Evolutionary conservation across 1,140 invertebrate species (phyloP).

Genomic region (honey bee (Apis mellifera)): DNA sequence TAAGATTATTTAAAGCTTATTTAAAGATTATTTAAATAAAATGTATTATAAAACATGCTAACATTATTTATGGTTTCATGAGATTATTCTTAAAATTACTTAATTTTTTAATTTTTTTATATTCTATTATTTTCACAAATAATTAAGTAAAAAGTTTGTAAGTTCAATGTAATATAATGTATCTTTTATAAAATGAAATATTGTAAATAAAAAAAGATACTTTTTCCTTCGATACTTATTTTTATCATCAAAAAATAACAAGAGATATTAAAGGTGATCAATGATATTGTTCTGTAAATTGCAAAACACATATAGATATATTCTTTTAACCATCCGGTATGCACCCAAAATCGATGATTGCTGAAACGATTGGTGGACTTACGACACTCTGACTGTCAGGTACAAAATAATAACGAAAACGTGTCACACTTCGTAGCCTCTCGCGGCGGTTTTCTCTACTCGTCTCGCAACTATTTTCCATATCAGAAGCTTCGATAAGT

Average conservation of each 20-base stretch:
- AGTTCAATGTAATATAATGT: background rate
- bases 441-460: conserved; percentile 48
- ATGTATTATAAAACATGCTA: background rate
- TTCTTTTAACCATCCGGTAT: background rate
- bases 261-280: background rate
- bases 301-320: background rate
- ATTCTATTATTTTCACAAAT: background rate
- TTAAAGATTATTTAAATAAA: background rate
- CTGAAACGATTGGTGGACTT: conserved; percentile 35
- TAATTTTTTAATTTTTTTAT: background rate
- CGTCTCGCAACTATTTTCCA: conserved; percentile 1
- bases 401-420: conserved; percentile 49
- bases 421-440: conserved; percentile 59
- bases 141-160: background rate
- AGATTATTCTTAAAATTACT: too few species aligned
- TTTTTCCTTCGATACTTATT: too few species aligned
- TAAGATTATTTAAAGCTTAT: background rate
- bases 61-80: background rate
- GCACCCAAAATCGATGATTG: conserved; percentile 24
- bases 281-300: background rate
- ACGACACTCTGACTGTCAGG: conserved; percentile 53
- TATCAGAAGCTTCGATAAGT: background rate
- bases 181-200: too few species aligned
- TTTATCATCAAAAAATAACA: background rate
- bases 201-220: too few species aligned